A percentile compares a stretch with the other conserved stretches of the same genome.
These are phyloP conservation scores for Novumbra hubbsi DNA, from an alignment of 2,797 vertebrate genomes.

Conservation along the genomic window DNA sequence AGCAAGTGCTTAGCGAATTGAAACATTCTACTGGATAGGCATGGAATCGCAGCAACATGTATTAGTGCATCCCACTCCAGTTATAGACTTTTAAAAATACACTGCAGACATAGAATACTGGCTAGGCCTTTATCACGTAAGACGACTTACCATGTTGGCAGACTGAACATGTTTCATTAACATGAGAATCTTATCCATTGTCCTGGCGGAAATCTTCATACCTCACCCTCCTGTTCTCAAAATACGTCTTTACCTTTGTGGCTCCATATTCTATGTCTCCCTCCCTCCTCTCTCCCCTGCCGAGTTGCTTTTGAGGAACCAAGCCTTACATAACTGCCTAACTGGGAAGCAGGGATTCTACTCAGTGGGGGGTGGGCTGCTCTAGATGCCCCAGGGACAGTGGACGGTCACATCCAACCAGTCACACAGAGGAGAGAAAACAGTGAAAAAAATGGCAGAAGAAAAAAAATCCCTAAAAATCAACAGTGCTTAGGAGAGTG, in stretches of 20 bases:
- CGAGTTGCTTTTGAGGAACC: conserved; percentile 39
- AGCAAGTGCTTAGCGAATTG: conserved; percentile 14
- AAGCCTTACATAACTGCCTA: conserved; percentile 32
- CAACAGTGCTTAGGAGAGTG: conserved; percentile 48
- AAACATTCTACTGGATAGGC: conserved; percentile 14
- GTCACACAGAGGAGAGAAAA: conserved; percentile 24
- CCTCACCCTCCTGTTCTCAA: conserved; percentile 8
- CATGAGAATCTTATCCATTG: conserved; percentile 36
- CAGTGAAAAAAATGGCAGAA: conserved; percentile 61
- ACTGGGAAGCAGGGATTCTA: conserved; percentile 5
- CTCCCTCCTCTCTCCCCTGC: conserved; percentile 44
- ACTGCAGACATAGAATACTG: neutral
- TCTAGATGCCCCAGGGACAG: neutral
- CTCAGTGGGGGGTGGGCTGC: conserved; percentile 8
- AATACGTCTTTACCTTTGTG: neutral
- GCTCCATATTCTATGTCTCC: conserved; percentile 9
- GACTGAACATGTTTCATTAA: neutral
- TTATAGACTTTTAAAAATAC: conserved; percentile 1
- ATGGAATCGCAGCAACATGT: neutral
- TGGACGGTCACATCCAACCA: conserved; percentile 3
- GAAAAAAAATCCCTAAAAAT: conserved; percentile 48
- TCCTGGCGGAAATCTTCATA: conserved; percentile 39
- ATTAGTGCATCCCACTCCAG: conserved; percentile 10
- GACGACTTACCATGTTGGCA: conserved; percentile 3
- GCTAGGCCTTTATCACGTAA: conserved; percentile 1